Evolutionary conservation across 2,888 invertebrate species (phyloP).

Genomic region (Lepidonotus clava): DNA sequence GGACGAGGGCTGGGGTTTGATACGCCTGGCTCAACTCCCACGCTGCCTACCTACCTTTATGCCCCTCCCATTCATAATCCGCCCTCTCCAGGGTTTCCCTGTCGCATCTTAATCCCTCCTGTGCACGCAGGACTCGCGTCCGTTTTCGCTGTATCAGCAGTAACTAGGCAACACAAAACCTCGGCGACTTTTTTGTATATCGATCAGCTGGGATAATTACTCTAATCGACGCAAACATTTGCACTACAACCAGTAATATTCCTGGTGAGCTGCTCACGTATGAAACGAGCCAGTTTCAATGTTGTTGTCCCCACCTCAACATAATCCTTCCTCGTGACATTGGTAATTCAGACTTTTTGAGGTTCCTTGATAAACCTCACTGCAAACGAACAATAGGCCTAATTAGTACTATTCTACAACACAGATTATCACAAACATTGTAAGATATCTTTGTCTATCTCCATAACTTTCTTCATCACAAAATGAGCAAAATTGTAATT

Average conservation of each 20-base stretch:
- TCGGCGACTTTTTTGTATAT: neutral
- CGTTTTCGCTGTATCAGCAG: neutral
- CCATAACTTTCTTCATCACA: no score
- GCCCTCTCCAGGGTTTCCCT: neutral
- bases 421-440: no score
- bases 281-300: no score
- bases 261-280: neutral
- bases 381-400: no score
- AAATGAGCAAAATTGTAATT: no score
- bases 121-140: neutral
- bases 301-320: no score
- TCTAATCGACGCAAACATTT: slow-evolving; percentile 10
- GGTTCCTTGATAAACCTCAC: no score
- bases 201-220: neutral
- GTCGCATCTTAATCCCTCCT: neutral
- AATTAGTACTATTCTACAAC: no score
- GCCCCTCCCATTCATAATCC: neutral
- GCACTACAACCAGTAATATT: neutral
- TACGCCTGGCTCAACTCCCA: neutral
- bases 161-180: neutral
- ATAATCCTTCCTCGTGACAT: no score
- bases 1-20: neutral
- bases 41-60: neutral
- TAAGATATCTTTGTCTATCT: no score
- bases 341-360: no score